These are phyloP conservation scores for Heliconius ethilla DNA, from an alignment of 2,888 invertebrate genomes.

Conservation along the genomic window DNA sequence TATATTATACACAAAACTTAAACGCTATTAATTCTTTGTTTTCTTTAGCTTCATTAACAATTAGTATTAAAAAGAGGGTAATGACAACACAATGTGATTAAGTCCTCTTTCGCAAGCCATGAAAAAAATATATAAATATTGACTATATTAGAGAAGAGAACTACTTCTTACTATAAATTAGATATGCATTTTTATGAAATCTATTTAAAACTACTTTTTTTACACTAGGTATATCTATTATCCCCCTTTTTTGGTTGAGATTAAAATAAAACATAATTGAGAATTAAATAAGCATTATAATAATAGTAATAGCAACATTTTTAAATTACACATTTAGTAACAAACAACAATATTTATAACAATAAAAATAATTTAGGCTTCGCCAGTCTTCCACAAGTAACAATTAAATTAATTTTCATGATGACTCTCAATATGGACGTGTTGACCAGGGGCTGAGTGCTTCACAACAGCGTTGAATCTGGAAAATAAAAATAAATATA, in stretches of 20 bases:
- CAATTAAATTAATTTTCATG: conserved; percentile 52
- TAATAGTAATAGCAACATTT: conserved; percentile 45
- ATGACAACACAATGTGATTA: neutral
- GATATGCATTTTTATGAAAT: neutral
- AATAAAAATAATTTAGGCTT: conserved; percentile 45
- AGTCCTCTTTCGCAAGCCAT: neutral
- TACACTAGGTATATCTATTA: neutral
- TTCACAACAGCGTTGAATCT: conserved; percentile 84
- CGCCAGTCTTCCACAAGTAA: conserved; percentile 46
- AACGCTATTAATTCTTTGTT: too few species aligned
- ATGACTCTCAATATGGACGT: conserved; percentile 67
- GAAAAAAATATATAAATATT: neutral
- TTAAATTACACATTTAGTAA: conserved; percentile 72
- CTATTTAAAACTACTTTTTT: neutral
- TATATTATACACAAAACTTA: too few species aligned
- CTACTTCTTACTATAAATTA: neutral
- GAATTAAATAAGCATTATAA: conserved; percentile 43
- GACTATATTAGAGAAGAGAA: neutral
- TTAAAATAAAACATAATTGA: neutral
- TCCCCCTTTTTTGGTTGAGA: neutral
- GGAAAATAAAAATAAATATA: conserved; percentile 39
- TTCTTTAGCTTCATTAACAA: too few species aligned
- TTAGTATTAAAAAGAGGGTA: too few species aligned
- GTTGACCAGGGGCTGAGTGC: conserved; percentile 75
- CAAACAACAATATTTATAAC: conserved; percentile 54